These are phyloP conservation scores for Rhynchotus rufescens DNA, from an alignment of 2,797 vertebrate genomes.

Conservation along the genomic window DNA sequence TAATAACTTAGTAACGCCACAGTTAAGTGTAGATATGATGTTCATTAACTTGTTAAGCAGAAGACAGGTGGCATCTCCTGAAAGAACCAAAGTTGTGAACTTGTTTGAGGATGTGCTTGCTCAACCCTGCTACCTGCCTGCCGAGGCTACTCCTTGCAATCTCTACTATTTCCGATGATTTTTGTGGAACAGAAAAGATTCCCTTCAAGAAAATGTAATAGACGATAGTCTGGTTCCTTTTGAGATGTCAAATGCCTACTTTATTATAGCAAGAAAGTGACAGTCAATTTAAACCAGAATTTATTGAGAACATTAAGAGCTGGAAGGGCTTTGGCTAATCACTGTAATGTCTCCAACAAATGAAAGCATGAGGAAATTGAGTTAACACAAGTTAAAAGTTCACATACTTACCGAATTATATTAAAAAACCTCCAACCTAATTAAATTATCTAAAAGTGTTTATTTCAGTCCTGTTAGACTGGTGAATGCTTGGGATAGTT, in stretches of 20 bases:
- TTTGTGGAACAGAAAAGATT: conserved; percentile 31
- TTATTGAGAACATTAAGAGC: conserved; percentile 85
- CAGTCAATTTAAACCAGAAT: conserved; percentile 87
- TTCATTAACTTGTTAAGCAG: conserved; percentile 8
- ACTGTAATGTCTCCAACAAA: conserved; percentile 85
- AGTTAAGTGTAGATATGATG: background rate
- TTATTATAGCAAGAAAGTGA: conserved; percentile 83
- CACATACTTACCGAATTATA: conserved; percentile 84
- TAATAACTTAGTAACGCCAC: conserved; percentile 8
- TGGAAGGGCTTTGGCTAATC: conserved; percentile 85
- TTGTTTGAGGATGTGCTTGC: background rate
- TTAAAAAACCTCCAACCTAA: conserved; percentile 82
- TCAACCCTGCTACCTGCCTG: background rate
- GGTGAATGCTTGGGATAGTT: conserved; percentile 66
- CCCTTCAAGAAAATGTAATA: conserved; percentile 62
- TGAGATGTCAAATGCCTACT: conserved; percentile 82
- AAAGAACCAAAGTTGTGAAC: conserved; percentile 3
- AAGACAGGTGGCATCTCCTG: background rate
- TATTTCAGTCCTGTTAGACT: conserved; percentile 76
- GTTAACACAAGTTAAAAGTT: conserved; percentile 87
- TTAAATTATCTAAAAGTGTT: conserved; percentile 83
- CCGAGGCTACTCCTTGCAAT: background rate
- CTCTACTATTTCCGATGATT: conserved; percentile 57
- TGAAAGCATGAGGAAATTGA: conserved; percentile 88
- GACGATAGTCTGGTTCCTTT: conserved; percentile 57